Percentiles rank a stretch among this genome's conserved stretches.
Conservation (phyloP, 2,113 vertebrate species). For the Tympanuchus pallidicinctus region DNA sequence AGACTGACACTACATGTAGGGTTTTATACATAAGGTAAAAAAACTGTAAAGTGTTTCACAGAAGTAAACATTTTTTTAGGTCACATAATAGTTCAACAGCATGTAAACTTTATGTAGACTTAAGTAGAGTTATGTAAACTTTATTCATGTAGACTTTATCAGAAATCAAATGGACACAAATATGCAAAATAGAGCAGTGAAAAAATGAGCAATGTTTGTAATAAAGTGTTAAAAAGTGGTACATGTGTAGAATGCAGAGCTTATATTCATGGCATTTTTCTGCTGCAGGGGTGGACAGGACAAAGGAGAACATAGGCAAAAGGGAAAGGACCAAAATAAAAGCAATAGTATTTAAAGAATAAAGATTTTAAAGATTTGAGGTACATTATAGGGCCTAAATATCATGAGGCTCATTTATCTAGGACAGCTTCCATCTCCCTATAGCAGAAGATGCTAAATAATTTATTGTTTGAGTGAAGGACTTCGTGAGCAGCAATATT, state of each 20-base stretch:
- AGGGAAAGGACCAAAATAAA: neutral
- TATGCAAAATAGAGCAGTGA: neutral
- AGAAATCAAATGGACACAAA: neutral
- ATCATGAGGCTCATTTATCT: neutral
- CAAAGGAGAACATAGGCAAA: neutral
- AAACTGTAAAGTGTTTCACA: neutral
- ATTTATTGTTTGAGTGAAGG: neutral
- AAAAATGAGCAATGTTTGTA: neutral
- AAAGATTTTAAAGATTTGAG: neutral
- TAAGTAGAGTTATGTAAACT: no score
- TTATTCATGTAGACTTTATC: neutral
- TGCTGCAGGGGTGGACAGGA: neutral
- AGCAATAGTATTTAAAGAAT: neutral
- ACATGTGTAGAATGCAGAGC: neutral
- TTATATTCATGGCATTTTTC: neutral
- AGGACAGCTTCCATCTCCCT: neutral
- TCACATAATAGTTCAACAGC: neutral
- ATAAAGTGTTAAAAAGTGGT: neutral
- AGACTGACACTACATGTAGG: rapidly evolving
- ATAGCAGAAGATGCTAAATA: neutral
- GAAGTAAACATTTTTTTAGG: neutral
- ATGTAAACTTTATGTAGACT: no score
- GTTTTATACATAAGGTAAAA: neutral
- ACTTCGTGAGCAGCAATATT: neutral
- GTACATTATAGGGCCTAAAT: neutral